phyloP scores from a whole-genome alignment of 2,113 vertebrate genomes.

The Centropristis striata region DNA sequence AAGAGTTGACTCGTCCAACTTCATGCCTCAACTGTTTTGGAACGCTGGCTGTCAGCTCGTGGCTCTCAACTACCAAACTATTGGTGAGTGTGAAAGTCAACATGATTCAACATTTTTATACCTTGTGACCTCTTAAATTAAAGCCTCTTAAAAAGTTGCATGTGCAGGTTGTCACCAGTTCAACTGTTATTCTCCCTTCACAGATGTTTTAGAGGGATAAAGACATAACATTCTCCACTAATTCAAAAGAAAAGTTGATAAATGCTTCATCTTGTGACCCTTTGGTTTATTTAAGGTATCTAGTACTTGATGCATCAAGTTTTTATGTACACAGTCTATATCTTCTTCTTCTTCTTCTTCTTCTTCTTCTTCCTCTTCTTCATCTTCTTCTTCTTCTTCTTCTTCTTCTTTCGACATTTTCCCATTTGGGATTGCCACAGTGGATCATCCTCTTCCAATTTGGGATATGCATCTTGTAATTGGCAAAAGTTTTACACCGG shows the following conservation, averaged over 20 bases:
- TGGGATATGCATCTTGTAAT: too few species aligned
- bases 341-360: too few species aligned
- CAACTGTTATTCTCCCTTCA: background rate
- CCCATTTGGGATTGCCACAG: too few species aligned
- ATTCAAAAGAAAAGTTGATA: background rate
- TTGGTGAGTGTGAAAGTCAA: conserved; percentile 54
- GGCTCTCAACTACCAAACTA: conserved; percentile 97
- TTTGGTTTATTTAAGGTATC: too few species aligned
- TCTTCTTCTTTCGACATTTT: too few species aligned
- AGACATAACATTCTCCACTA: background rate
- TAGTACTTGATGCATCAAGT: too few species aligned
- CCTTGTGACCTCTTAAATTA: background rate
- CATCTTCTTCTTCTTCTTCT: too few species aligned
- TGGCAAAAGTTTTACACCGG: too few species aligned
- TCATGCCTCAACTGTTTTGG: conserved; percentile 99
- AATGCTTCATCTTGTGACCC: too few species aligned
- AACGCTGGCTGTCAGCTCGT: conserved; percentile 98
- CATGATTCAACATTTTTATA: background rate
- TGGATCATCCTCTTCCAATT: too few species aligned
- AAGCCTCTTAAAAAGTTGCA: background rate
- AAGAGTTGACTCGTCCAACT: conserved; percentile 97
- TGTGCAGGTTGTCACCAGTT: background rate
- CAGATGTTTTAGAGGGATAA: background rate
- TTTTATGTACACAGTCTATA: too few species aligned
- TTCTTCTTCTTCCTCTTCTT: too few species aligned